Evolutionary conservation across 2,888 invertebrate genomes (phyloP), one percentile per base, ranked within the genome.

Genomic region (Elysia crispata): DNA sequence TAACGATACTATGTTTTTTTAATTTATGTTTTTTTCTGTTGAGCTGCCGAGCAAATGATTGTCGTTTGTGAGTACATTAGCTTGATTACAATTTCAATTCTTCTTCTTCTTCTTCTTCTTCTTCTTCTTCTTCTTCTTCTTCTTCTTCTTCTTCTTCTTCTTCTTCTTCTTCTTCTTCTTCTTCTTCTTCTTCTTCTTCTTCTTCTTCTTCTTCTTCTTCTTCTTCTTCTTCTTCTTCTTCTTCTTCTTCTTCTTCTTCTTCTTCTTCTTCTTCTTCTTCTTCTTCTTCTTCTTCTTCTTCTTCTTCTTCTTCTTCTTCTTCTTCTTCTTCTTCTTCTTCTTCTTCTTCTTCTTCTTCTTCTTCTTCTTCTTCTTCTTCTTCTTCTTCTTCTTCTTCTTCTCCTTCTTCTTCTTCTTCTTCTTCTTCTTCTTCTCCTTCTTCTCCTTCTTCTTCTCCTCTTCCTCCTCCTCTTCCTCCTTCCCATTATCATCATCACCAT

Each of bases 251-350:
- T 67, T 67, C 67, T 23, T 13, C 1, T 49, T n/a, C 11, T 23
- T n/a, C 49, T 28, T 66, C 66, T 15, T 54, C 54, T 11, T 54
- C 54, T 18, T 54, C 54, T 15, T 18, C 54, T 15, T 73, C 54
- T 20, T 73, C 73, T 20, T 0, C 1, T 25, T 30, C 41, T 25
- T 30, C 31, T 30, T 49, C 72, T 30, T 49, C 72, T 30, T 72
- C 72, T 30, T 20, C 5, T n/a, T 30, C 31, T 70, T 25, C 25
- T 30, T 30, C 3, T 25, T 30, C 41, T 25, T 30, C 31, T 30
- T 49, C 72, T 30, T 49, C 72, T 30, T 72, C 72, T 30, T 72
- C 72, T 30, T 72, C 72, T 30, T 72, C 72, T 6, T 72, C 72
- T 30, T 72, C 72, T 30, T 72, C 72, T 30, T 72, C 72, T 30